These are phyloP conservation scores for Falco rusticolus DNA, from an alignment of 2,797 vertebrate genomes.

Conservation along the genomic window DNA sequence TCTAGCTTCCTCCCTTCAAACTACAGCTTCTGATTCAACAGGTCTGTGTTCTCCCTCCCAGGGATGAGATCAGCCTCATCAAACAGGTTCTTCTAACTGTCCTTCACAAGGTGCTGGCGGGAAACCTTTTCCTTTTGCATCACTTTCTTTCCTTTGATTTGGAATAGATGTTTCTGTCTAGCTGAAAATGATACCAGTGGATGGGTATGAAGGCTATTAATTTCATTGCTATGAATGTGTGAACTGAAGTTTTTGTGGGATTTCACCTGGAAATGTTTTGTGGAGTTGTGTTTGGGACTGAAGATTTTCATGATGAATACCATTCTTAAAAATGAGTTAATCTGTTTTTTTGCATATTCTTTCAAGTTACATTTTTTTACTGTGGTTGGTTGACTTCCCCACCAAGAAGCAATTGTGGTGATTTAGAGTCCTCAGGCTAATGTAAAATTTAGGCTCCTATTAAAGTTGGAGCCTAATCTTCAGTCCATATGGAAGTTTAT, in stretches of 20 bases:
- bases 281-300: neutral
- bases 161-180: neutral
- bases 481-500: neutral
- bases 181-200: neutral
- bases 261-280: neutral
- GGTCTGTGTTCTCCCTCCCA: neutral
- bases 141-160: neutral
- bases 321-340: neutral
- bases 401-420: neutral
- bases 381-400: neutral
- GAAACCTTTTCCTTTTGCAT: neutral
- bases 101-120: neutral
- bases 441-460: neutral
- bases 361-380: neutral
- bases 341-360: neutral
- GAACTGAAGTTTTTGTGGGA: neutral
- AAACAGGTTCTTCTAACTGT: neutral
- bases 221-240: neutral
- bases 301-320: neutral
- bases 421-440: neutral
- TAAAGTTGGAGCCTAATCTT: neutral
- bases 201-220: neutral
- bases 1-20: neutral
- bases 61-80: neutral
- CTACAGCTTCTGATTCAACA: neutral